Evolutionary conservation across 2,888 invertebrate species (phyloP).

Genomic region (Apantesis nais): DNA sequence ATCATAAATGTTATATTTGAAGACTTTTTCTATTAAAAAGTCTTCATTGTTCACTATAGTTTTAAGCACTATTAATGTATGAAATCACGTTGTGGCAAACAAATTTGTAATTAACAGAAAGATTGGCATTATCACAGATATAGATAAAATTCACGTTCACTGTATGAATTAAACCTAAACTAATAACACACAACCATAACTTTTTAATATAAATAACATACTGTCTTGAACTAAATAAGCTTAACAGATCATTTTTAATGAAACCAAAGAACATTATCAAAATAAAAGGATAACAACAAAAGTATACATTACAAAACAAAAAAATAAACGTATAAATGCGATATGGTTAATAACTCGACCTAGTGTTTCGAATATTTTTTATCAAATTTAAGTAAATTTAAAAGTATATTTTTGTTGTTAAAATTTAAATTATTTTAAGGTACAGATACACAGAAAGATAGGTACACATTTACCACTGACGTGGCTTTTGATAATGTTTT

Average conservation of each 20-base stretch:
- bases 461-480: not conserved
- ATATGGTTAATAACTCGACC: not conserved
- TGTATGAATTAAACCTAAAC: conserved; percentile 39
- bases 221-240: conserved; percentile 47
- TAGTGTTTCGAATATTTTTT: too few species aligned
- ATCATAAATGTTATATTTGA: conserved; percentile 35
- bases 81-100: conserved; percentile 57
- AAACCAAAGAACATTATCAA: conserved; percentile 48
- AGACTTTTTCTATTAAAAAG: conserved; percentile 34
- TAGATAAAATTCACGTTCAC: conserved; percentile 52
- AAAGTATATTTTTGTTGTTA: not conserved
- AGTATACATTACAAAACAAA: not conserved
- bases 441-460: not conserved
- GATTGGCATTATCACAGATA: conserved; percentile 55
- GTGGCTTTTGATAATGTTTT: conserved; percentile 30
- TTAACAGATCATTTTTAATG: conserved; percentile 43
- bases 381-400: too few species aligned
- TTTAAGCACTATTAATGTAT: conserved; percentile 59
- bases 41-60: conserved; percentile 51
- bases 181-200: conserved; percentile 35
- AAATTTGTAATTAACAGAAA: conserved; percentile 33
- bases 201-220: conserved; percentile 41
- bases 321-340: not conserved
- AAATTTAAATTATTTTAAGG: not conserved
- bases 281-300: not conserved